Percentiles rank a stretch among this genome's conserved stretches.
phyloP scores from a whole-genome alignment of 1,140 invertebrate genomes.

The Galendromus occidentalis region DNA sequence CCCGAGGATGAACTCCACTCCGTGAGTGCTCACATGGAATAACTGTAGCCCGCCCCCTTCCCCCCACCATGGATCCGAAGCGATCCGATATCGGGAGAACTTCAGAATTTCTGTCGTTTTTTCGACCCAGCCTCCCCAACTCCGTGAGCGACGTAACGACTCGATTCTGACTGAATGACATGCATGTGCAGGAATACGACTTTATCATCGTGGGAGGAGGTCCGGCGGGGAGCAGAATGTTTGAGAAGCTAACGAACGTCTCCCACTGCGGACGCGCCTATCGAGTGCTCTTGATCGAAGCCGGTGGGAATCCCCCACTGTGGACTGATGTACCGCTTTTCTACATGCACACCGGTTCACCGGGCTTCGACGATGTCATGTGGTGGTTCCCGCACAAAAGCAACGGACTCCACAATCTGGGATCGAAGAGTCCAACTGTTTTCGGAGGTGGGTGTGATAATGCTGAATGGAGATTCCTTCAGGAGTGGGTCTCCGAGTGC shows the following conservation, averaged over 20 bases:
- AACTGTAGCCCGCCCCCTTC: too few species aligned
- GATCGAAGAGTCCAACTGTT: neutral
- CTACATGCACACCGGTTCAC: neutral
- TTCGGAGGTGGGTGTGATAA: neutral
- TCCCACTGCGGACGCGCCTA: neutral
- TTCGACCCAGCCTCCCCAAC: too few species aligned
- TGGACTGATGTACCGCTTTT: constrained; percentile 4
- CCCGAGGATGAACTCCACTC: neutral
- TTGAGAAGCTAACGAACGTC: neutral
- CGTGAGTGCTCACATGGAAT: neutral
- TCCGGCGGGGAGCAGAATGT: neutral
- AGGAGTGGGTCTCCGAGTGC: too few species aligned
- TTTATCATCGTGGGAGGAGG: constrained; percentile 8
- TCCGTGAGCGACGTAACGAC: too few species aligned
- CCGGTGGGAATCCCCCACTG: neutral
- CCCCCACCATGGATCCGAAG: too few species aligned
- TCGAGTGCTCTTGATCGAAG: constrained; percentile 4
- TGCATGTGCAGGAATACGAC: neutral
- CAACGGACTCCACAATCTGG: constrained; percentile 2
- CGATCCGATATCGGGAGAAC: too few species aligned
- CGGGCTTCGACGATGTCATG: neutral
- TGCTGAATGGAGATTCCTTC: too few species aligned
- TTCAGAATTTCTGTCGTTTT: too few species aligned
- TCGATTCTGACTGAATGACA: too few species aligned
- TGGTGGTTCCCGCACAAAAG: constrained; percentile 4